Conservation (phyloP, 2,797 vertebrate genomes). For the Xiphophorus birchmanni region DNA sequence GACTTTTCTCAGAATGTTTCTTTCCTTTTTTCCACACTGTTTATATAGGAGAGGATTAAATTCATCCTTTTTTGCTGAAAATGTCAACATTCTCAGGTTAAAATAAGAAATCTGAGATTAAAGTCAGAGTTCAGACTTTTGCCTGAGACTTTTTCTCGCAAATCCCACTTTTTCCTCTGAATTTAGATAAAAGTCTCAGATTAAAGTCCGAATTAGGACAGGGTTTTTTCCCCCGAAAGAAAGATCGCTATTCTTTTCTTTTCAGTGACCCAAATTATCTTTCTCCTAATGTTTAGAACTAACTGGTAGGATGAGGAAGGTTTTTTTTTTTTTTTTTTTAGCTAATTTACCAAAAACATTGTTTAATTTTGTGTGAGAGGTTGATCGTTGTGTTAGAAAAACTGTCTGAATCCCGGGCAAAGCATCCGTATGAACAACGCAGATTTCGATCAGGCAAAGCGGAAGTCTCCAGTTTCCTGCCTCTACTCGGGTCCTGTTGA, state of each 20-base stretch:
- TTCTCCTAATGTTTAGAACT: neutral
- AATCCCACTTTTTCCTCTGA: too few species aligned
- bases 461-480: slow-evolving; percentile 78
- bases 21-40: too few species aligned
- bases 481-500: slow-evolving; percentile 89
- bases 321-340: neutral
- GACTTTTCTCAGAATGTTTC: neutral
- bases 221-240: too few species aligned
- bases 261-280: neutral
- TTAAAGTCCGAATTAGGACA: too few species aligned
- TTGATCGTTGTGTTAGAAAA: neutral
- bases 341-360: too few species aligned
- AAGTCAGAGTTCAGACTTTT: too few species aligned
- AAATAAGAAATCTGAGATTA: too few species aligned
- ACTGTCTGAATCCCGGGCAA: neutral
- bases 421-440: neutral
- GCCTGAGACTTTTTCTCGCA: too few species aligned
- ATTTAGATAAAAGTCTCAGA: too few species aligned
- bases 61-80: too few species aligned
- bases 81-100: too few species aligned
- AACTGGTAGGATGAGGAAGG: neutral
- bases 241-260: neutral
- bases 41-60: too few species aligned
- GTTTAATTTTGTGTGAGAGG: neutral
- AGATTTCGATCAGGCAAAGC: slow-evolving; percentile 76